Evolutionary conservation across 2,888 invertebrate species (phyloP).

Genomic region (Graphium colonna): DNA sequence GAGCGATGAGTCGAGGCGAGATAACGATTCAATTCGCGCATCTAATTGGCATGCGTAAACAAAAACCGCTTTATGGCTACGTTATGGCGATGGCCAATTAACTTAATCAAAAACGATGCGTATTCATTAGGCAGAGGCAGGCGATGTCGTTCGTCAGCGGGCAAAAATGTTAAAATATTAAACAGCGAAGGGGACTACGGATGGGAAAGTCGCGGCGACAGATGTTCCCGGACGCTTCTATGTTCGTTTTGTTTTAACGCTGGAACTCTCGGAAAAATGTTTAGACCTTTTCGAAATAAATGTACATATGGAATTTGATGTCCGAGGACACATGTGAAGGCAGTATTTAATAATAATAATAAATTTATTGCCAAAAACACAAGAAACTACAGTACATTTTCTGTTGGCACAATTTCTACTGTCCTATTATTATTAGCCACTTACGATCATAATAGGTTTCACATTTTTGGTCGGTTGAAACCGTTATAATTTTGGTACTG

Average conservation of each 20-base stretch:
- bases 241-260: background rate
- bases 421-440: background rate
- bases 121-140: constrained; percentile 30
- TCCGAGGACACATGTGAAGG: background rate
- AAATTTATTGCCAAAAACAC: no score
- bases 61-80: constrained; percentile 27
- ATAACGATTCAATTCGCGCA: constrained; percentile 32
- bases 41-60: constrained; percentile 34
- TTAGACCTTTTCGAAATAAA: background rate
- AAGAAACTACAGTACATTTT: no score
- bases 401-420: no score
- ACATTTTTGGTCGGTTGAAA: no score
- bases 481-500: no score
- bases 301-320: background rate
- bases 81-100: constrained; percentile 45
- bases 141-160: constrained; percentile 17
- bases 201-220: background rate
- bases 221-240: background rate
- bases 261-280: background rate
- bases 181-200: constrained; percentile 1
- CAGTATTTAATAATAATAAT: background rate
- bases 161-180: constrained; percentile 25
- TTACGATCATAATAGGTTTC: background rate
- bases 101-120: constrained; percentile 41
- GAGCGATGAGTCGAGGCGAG: constrained; percentile 24